Base-by-base conservation (phyloP, 2,113 vertebrate genomes). In the Muscicapa adusta region DNA sequence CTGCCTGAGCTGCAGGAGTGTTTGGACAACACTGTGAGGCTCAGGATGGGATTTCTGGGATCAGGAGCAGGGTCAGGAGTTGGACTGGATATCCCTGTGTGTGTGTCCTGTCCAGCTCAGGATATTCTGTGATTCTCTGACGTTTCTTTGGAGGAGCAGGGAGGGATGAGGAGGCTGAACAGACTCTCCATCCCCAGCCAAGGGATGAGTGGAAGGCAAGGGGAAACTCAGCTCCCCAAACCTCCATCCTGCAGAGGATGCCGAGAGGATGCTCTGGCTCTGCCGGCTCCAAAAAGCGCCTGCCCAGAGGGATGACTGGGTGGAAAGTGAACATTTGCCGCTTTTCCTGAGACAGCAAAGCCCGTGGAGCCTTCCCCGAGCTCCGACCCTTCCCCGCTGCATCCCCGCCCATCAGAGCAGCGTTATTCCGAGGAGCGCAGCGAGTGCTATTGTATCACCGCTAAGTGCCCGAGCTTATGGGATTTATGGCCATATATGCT, bases 401-500 rank as follows among this genome's bases (percentile, higher is more conserved):
- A 61, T 43, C 61, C 87, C 25, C 17, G 73, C 36, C 7, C 43
- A 2, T 75, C 14, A 9, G 31, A 57, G 73, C 74, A 11, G 73
- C 57, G 10, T 85, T 61, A 75, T 15, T 34, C 31, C 38, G 36
- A 9, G 75, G 36, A 74, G 68, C 40, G 76, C 57, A 9, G 12
- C 65, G 4, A 57, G 58, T 1, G 74, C 60, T 62, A 3, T 36
- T 82, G 77, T 22, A 79, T 91, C 87, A n/a, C 29, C 50, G 1
- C 57, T 68, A 75, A 95, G 84, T 65, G 84, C 88, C 68, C 56
- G 1, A 36, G 83, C 51, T 96, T 68, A 81, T 0, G 78, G 80
- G 91, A 96, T 96, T 94, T 91, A 34, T 25, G 88, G 57, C 91
- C 92, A 89, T 51, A 89, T 51, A 72, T 86, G 94, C 86, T 92